phyloP scores from a whole-genome alignment of 23 tunicate genomes.

The Styela plicata region DNA sequence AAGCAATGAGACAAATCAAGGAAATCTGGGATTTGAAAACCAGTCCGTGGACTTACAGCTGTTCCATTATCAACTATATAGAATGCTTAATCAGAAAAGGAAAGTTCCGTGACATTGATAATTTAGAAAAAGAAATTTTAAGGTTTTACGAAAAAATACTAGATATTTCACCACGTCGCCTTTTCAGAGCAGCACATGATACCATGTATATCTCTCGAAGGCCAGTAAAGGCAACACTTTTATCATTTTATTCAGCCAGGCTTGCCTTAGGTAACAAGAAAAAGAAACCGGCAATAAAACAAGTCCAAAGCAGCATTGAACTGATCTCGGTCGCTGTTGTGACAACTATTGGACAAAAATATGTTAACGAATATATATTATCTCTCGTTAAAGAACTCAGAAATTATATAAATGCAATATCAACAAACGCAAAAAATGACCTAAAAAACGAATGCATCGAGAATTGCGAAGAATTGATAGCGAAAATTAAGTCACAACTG shows the following conservation, averaged over 20 bases:
- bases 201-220: neutral
- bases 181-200: conserved; percentile 1
- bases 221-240: neutral
- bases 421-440: neutral
- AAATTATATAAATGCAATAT: neutral
- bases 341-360: neutral
- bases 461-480: neutral
- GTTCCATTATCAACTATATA: neutral
- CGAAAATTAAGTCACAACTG: neutral
- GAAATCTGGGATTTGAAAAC: conserved; percentile 7
- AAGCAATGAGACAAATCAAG: conserved; percentile 12
- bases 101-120: neutral
- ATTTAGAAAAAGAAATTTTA: neutral
- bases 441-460: neutral
- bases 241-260: neutral
- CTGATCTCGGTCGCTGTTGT: neutral
- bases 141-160: neutral
- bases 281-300: conserved; percentile 5
- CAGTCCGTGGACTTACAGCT: conserved; percentile 14
- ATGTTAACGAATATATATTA: conserved; percentile 2
- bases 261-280: neutral
- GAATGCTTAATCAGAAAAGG: conserved; percentile 15
- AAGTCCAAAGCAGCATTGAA: neutral
- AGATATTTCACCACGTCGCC: conserved; percentile 13
- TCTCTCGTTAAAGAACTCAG: neutral